These are phyloP conservation scores for Zapus hudsonius DNA, from an alignment of 2,113 vertebrate species.

Conservation along the genomic window DNA sequence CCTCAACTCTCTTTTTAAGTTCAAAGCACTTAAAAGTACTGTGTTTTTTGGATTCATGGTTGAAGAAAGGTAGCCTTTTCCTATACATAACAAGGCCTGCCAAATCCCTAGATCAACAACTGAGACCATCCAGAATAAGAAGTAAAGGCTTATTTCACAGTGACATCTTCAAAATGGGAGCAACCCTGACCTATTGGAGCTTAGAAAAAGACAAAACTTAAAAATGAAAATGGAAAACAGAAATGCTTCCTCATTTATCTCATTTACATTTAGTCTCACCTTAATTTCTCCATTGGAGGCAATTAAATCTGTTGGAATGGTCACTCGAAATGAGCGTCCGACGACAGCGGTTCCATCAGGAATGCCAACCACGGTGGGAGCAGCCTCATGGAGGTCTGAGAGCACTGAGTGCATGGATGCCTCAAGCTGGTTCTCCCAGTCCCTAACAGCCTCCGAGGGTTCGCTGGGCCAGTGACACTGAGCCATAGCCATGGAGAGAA, in stretches of 20 bases:
- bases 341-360: conserved; percentile 92
- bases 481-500: conserved; percentile 85
- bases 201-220: too few species aligned
- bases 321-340: conserved; percentile 92
- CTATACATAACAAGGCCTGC: background rate
- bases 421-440: conserved; percentile 92
- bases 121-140: background rate
- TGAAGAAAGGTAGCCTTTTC: background rate
- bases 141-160: background rate
- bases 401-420: conserved; percentile 95
- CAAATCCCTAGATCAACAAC: background rate
- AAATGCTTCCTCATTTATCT: background rate
- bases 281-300: conserved; percentile 88
- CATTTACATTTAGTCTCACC: conserved; percentile 85
- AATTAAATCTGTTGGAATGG: conserved; percentile 88
- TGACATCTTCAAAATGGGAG: background rate
- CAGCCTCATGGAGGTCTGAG: conserved; percentile 87
- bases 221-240: background rate
- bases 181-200: background rate
- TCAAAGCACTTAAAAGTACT: conserved; percentile 35
- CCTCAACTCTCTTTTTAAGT: background rate
- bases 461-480: conserved; percentile 86
- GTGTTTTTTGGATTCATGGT: background rate
- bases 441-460: conserved; percentile 85
- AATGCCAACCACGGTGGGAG: conserved; percentile 87